phyloP scores from a whole-genome alignment of 2,113 vertebrate genomes.

The Ochotona princeps region DNA sequence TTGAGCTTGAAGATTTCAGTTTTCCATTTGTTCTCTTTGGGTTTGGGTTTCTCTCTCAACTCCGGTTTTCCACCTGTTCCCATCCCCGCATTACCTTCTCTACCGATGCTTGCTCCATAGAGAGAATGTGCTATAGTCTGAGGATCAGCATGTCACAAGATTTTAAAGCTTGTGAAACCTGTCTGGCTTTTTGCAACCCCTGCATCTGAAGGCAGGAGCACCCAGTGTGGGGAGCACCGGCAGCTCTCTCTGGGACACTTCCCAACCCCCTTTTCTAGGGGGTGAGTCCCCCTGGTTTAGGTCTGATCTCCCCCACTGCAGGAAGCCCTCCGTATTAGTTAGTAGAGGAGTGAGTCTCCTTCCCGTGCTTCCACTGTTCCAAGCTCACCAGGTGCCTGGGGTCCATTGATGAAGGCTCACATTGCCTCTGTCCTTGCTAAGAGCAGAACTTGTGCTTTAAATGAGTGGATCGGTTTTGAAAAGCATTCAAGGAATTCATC shows the following conservation, averaged over 20 bases:
- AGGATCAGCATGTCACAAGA: no score
- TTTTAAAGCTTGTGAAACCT: neutral
- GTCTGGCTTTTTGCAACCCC: neutral
- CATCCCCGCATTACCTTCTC: neutral
- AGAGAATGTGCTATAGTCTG: neutral
- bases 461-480: neutral
- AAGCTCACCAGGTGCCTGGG: no score
- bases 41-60: neutral
- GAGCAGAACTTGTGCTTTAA: neutral
- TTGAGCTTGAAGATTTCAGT: neutral
- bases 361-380: neutral
- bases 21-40: neutral
- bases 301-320: no score
- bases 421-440: neutral
- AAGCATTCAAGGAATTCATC: neutral
- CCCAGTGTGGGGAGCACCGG: no score
- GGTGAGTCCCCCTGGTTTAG: no score
- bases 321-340: neutral
- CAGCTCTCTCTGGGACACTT: no score
- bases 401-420: no score
- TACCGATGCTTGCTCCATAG: neutral
- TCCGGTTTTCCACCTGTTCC: neutral
- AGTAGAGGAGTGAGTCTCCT: neutral
- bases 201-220: neutral
- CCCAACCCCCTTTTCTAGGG: no score